Base-by-base conservation (phyloP, 2,797 vertebrate genomes). In the Bucorvus abyssinicus region DNA sequence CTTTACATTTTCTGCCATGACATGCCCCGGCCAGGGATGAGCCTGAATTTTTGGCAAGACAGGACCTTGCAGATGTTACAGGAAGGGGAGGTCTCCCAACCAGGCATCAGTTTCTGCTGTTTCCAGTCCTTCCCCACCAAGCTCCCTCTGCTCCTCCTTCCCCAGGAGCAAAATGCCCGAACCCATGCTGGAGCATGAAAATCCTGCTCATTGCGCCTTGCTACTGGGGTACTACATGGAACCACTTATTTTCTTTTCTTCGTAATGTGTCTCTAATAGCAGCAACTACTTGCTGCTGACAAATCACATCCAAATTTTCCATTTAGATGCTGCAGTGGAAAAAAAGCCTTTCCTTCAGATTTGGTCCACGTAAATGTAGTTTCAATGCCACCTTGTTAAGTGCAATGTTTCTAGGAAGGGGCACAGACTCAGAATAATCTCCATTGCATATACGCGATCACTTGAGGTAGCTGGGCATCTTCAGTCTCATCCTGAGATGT, bases 41-140 rank as follows among this genome's bases (percentile, higher is more conserved):
- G 93, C 86, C 87, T 79, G 47, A 69, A 88, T 92, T 96, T 75
- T 93, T 93, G 94, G 84, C 79, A 95, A 89, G 90, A 92, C 63
- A 49, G 60, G 56, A 83, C 69, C 92, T 49, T 17, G 67, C 3
- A 27, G 32, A 42, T 9, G 36, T 22, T 2, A 32, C 56, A 71
- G 13, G 45, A 70, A 70, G 49, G 32, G 78, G 45, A 67, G 15
- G 29, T 74, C 76, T 80, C 73, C 59, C 56, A 50, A 85, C 12
- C 3, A 1, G 29, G 19, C 56, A 64, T 44, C 67, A 44, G n/a
- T 56, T 65, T 57, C 79, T 75, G 53, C 59, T 42, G 10, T 17
- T 84, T 68, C 45, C 75, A 32, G 13, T 27, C 56, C 59, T 69
- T 80, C 79, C 50, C 50, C 64, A 36, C 12, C 17, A 77, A 68